phyloP scores from a whole-genome alignment of 23 tunicate genomes.

The Oikopleura albicans region DNA sequence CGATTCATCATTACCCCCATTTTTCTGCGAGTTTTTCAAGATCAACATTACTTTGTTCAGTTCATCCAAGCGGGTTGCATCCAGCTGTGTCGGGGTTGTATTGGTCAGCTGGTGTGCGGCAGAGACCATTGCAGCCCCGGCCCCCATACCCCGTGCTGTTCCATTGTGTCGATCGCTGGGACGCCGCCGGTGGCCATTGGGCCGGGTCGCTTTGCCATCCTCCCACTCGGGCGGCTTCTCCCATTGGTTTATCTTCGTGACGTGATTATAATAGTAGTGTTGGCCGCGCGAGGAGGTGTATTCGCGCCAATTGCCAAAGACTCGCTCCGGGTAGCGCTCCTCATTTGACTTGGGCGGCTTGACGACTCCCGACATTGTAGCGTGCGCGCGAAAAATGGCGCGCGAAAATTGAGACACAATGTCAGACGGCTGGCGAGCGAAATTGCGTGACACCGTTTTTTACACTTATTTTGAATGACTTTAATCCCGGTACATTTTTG shows the following conservation, averaged over 20 bases:
- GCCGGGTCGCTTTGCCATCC: background rate
- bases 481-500: no score
- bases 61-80: no score
- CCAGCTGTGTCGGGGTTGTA: no score
- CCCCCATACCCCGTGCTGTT: no score
- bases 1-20: background rate
- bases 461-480: no score
- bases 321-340: background rate
- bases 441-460: background rate
- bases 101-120: no score
- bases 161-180: background rate
- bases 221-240: conserved; percentile 6
- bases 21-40: no score
- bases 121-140: no score
- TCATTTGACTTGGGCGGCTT: background rate
- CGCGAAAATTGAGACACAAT: background rate
- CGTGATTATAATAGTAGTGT: background rate
- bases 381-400: background rate
- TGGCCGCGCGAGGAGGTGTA: background rate
- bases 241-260: background rate
- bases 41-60: no score
- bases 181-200: background rate
- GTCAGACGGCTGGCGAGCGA: background rate
- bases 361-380: background rate
- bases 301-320: background rate